Percentiles rank a stretch among this genome's conserved stretches.
These are phyloP conservation scores for Iguana delicatissima DNA, from an alignment of 2,797 vertebrate species.

Conservation along the genomic window DNA sequence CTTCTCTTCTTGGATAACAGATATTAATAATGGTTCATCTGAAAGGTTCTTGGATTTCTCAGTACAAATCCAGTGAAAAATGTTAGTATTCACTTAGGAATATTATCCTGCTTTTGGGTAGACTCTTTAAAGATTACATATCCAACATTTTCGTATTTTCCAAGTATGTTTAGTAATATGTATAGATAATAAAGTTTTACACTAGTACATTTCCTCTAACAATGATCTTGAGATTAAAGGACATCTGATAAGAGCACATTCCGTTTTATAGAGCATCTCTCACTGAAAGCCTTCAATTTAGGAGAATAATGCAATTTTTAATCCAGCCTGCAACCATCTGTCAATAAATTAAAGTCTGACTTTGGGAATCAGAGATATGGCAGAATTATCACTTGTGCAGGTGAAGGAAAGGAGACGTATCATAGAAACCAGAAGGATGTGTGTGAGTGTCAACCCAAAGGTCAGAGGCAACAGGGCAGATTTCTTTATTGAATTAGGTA, in stretches of 20 bases:
- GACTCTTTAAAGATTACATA: fast-evolving
- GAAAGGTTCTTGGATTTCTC: neutral
- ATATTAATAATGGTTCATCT: constrained; percentile 8
- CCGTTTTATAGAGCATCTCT: constrained; percentile 6
- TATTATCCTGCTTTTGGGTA: neutral
- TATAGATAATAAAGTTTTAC: constrained; percentile 9
- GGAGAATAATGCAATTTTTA: neutral
- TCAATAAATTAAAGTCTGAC: neutral
- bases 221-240: constrained; percentile 23
- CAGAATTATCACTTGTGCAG: neutral
- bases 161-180: neutral
- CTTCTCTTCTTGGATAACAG: constrained; percentile 2
- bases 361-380: neutral
- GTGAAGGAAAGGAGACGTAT: neutral
- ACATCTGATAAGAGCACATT: neutral
- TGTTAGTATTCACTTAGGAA: neutral
- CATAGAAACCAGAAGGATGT: neutral
- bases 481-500: neutral
- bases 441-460: too few relatives aligned
- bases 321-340: neutral
- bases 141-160: neutral
- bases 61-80: neutral
- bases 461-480: neutral
- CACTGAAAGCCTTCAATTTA: constrained; percentile 10
- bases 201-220: constrained; percentile 25